Evolutionary conservation across 2,888 invertebrate species (phyloP), one percentile per base, ranked within the genome.

Genomic region (Hyalella azteca): DNA sequence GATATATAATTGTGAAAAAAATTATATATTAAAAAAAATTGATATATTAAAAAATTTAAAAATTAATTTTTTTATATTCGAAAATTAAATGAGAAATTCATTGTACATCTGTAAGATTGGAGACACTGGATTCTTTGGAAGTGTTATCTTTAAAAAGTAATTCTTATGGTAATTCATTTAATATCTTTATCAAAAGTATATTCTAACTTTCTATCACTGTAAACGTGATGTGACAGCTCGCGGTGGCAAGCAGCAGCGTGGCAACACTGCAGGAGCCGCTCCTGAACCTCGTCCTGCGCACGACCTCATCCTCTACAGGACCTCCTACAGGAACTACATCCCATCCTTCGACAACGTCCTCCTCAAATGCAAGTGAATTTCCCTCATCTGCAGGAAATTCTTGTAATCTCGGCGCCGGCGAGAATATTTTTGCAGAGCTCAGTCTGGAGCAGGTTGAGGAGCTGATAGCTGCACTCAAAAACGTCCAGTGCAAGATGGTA

Each of bases 211-310:
- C n/a, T n/a, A n/a, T n/a, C n/a, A n/a, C n/a, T n/a, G n/a, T n/a
- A n/a, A n/a, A n/a, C n/a, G n/a, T n/a, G n/a, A n/a, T n/a, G n/a
- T n/a, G n/a, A 7, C 66, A 66, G 66, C 66, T 66, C 19, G 66
- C 66, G 3, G 66, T 66, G 66, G 22, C 66, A 36, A 66, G 66
- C 39, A 66, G 66, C 66, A 32, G 66, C 32, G 66, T 66, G 66
- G 66, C 66, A 15, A 66, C 19, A 5, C 36, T 66, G 7, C 66
- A 66, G 29, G 66, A 66, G 66, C 66, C 66, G 0, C 36, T 66
- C 11, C 36, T 66, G 66, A 66, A 32, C 66, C 66, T 66, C 19
- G 36, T 36, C 9, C 39, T 66, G 66, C 66, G 39, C 3, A 36
- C 66, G 1, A 36, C 45, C 45, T 45, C 45, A 15, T 45, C 45